These are phyloP conservation scores for Otus sunia DNA, from an alignment of 2,113 vertebrate genomes.

Conservation along the genomic window DNA sequence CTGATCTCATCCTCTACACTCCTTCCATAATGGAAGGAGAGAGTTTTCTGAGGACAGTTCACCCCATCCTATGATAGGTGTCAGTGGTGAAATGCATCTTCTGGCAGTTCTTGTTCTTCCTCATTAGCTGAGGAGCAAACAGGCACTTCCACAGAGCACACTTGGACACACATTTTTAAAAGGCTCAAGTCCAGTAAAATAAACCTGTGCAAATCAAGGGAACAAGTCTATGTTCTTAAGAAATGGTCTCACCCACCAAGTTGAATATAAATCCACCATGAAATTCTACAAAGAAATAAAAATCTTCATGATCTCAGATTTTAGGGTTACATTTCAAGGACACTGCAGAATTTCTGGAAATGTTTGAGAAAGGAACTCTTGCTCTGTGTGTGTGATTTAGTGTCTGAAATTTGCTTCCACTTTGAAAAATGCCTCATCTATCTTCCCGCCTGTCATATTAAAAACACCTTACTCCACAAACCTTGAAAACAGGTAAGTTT, in stretches of 20 bases:
- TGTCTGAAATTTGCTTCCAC: not conserved
- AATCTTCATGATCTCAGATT: not conserved
- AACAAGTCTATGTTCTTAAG: not conserved
- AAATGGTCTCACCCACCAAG: not conserved
- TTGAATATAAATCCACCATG: not conserved
- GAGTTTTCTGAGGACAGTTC: not conserved
- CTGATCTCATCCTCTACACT: not conserved
- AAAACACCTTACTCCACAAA: slow-evolving; percentile 20
- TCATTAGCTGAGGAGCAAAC: not conserved
- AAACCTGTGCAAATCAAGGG: not conserved
- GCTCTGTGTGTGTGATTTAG: not conserved
- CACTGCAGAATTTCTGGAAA: not conserved
- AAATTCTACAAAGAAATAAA: not conserved
- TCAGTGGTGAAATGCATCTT: not conserved
- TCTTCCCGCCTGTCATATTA: not conserved
- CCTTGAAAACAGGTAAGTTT: not conserved
- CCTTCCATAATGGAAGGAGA: not conserved
- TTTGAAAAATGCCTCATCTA: slow-evolving; percentile 3
- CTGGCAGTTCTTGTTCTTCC: not conserved
- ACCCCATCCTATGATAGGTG: not conserved
- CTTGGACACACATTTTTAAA: not conserved
- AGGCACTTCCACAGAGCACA: not conserved
- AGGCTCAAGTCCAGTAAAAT: not conserved
- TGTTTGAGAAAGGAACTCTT: not conserved
- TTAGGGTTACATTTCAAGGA: not conserved